Conservation (phyloP, 2,113 vertebrate species). For the Rhinichthys klamathensis region DNA sequence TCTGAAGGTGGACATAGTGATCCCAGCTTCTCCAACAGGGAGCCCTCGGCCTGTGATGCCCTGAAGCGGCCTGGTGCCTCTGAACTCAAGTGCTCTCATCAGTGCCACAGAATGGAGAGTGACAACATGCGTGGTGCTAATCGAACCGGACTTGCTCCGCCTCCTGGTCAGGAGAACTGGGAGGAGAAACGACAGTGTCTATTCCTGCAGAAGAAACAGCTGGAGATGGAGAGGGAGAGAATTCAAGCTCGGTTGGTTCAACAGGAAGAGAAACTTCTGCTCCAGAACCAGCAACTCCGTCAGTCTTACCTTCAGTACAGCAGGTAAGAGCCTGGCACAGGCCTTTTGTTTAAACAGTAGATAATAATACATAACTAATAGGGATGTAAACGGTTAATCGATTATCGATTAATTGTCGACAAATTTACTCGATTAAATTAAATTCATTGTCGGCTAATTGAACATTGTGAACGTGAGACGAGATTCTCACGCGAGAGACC, state of each 20-base stretch:
- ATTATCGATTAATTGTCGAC: too few species aligned
- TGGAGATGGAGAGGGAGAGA: slow-evolving; percentile 88
- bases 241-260: slow-evolving; percentile 84
- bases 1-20: slow-evolving; percentile 51
- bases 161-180: slow-evolving; percentile 73
- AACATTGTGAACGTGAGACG: too few species aligned
- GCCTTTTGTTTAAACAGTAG: not conserved
- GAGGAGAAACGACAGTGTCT: slow-evolving; percentile 85
- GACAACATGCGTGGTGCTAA: slow-evolving; percentile 21
- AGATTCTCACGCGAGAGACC: too few species aligned
- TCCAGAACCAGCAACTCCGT: slow-evolving; percentile 84
- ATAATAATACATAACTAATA: too few species aligned
- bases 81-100: slow-evolving; percentile 35
- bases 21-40: slow-evolving; percentile 33
- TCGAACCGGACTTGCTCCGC: slow-evolving; percentile 55
- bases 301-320: slow-evolving; percentile 80
- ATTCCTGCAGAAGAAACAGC: slow-evolving; percentile 90
- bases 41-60: slow-evolving; percentile 26
- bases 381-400: too few species aligned
- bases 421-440: too few species aligned
- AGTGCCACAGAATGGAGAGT: slow-evolving; percentile 1
- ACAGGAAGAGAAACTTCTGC: slow-evolving; percentile 85
- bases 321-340: slow-evolving; percentile 69
- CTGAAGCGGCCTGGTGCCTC: slow-evolving; percentile 16
- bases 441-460: too few species aligned